Conservation (phyloP, 1,140 invertebrate species). For the Drosophila truncata region DNA sequence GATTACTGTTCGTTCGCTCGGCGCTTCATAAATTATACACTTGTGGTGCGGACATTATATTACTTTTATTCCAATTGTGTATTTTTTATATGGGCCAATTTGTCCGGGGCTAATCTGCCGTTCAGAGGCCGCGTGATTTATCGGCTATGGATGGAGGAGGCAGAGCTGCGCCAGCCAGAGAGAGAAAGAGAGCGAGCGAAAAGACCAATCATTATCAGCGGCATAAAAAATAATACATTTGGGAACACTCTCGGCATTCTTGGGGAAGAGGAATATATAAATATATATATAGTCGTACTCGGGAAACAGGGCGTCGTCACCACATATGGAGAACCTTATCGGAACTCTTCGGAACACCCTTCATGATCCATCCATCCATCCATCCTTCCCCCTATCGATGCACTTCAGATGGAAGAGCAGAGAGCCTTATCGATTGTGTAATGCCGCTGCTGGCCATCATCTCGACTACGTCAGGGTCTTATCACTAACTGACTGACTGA, state of each 20-base stretch:
- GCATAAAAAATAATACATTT: neutral
- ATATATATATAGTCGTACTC: neutral
- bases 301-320: conserved; percentile 4
- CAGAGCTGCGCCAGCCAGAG: neutral
- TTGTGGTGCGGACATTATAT: conserved; percentile 5
- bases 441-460: conserved; percentile 24
- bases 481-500: conserved; percentile 13
- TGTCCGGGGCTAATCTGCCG: conserved; percentile 55
- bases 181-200: neutral
- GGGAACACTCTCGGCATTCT: neutral
- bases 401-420: conserved; percentile 28
- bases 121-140: conserved; percentile 61
- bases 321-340: conserved; percentile 28
- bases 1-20: conserved; percentile 3
- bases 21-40: conserved; percentile 40
- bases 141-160: conserved; percentile 8
- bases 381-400: conserved; percentile 20
- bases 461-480: conserved; percentile 21
- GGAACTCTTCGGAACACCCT: conserved; percentile 5
- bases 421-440: conserved; percentile 46
- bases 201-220: conserved; percentile 17
- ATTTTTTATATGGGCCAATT: conserved; percentile 56
- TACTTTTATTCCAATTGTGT: conserved; percentile 20
- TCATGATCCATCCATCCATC: conserved; percentile 6
- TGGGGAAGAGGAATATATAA: neutral